phyloP scores from a whole-genome alignment of 2,113 vertebrate species.

The Rana temporaria region DNA sequence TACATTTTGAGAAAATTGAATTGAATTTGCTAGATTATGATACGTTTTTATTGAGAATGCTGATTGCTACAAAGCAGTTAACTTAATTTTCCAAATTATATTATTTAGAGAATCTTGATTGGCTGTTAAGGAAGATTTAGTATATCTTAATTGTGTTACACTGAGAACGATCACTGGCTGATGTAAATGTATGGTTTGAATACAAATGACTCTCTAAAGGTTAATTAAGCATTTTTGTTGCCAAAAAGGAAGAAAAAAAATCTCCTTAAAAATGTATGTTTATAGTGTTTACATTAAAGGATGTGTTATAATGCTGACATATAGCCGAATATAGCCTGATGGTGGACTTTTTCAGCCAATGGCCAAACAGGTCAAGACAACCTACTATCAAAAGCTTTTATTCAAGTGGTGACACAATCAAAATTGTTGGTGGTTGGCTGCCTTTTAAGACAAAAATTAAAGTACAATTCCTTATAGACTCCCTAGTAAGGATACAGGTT shows the following conservation, averaged over 20 bases:
- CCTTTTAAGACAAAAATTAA: too few relatives aligned
- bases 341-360: too few relatives aligned
- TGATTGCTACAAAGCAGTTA: constrained; percentile 9
- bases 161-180: constrained; percentile 3
- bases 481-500: too few relatives aligned
- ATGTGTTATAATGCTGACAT: too few relatives aligned
- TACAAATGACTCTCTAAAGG: not conserved
- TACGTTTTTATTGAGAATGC: constrained; percentile 1
- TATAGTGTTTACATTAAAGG: not conserved
- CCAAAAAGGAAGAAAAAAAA: not conserved
- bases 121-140: constrained; percentile 5
- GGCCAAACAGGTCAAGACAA: too few relatives aligned
- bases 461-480: too few relatives aligned
- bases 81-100: constrained; percentile 14
- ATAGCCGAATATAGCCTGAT: too few relatives aligned
- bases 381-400: too few relatives aligned
- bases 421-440: too few relatives aligned
- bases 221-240: not conserved
- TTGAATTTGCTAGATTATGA: constrained; percentile 11
- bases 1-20: not conserved
- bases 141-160: constrained; percentile 14
- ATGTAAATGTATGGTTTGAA: not conserved
- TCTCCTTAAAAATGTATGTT: not conserved
- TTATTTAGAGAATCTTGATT: constrained; percentile 21
- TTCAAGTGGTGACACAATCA: too few relatives aligned